These are phyloP conservation scores for Zosterops borbonicus DNA, from an alignment of 2,113 vertebrate species.

Conservation along the genomic window DNA sequence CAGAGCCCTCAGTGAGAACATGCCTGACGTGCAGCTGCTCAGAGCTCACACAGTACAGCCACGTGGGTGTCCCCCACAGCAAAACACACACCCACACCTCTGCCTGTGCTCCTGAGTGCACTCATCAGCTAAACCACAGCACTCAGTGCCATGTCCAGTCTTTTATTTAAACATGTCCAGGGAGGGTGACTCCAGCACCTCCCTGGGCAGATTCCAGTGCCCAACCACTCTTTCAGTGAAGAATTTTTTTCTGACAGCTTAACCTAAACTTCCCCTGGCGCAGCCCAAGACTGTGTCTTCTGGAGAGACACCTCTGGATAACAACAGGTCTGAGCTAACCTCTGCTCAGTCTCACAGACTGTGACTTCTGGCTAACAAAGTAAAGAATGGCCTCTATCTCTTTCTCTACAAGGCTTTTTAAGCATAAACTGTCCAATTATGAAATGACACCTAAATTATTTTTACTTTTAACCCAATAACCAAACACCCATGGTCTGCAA, in stretches of 20 bases:
- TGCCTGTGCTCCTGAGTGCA: accelerated
- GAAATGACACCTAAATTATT: no score
- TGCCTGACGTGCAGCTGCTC: accelerated
- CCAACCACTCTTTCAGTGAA: not conserved
- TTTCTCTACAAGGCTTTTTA: no score
- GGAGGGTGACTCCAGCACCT: not conserved
- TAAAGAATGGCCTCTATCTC: no score
- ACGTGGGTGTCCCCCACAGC: not conserved
- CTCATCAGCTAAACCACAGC: accelerated
- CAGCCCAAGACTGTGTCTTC: not conserved
- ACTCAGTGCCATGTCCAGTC: no score
- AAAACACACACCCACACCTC: not conserved
- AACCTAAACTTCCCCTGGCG: not conserved
- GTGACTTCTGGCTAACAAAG: no score
- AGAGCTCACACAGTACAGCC: not conserved
- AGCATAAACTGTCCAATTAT: no score
- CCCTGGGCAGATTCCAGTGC: not conserved
- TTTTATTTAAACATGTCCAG: not conserved
- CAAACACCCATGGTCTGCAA: no score
- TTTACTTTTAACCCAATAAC: no score
- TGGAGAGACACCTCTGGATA: not conserved
- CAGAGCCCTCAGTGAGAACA: not conserved
- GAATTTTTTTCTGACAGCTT: not conserved
- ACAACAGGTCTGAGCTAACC: not conserved
- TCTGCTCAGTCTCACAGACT: not conserved